phyloP scores from a whole-genome alignment of 2,888 invertebrate species.

The Phyllotreta striolata region DNA sequence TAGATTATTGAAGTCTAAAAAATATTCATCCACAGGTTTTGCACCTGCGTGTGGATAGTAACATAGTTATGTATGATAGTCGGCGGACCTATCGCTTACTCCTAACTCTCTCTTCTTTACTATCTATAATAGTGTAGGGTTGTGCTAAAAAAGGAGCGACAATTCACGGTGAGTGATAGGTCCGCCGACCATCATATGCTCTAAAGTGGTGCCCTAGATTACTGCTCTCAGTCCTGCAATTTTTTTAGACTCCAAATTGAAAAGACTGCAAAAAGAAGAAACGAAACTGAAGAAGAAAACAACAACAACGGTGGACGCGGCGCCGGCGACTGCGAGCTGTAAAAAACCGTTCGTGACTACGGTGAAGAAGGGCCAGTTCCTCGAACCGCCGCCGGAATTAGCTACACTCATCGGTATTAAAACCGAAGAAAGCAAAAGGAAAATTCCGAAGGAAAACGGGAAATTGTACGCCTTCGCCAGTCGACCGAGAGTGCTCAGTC shows the following conservation, averaged over 20 bases:
- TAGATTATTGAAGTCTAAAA: too few relatives aligned
- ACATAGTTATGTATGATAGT: too few relatives aligned
- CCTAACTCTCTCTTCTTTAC: too few relatives aligned
- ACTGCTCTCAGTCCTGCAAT: background rate
- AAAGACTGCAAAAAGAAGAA: slow-evolving; percentile 72
- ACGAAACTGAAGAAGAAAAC: slow-evolving; percentile 48
- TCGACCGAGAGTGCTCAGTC: slow-evolving; percentile 66
- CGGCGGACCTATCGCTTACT: too few relatives aligned
- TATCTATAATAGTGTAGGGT: too few relatives aligned
- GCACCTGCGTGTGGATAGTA: too few relatives aligned
- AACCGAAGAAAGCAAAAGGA: slow-evolving; percentile 48
- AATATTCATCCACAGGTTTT: too few relatives aligned
- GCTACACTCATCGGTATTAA: slow-evolving; percentile 70
- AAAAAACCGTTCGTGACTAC: slow-evolving; percentile 78
- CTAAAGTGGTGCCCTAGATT: too few relatives aligned
- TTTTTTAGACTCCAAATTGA: slow-evolving; percentile 70
- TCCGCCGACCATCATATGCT: too few relatives aligned
- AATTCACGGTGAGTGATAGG: too few relatives aligned
- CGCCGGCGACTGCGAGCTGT: slow-evolving; percentile 41
- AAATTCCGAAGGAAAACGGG: slow-evolving; percentile 54
- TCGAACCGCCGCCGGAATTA: slow-evolving; percentile 79
- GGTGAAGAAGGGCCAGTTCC: slow-evolving; percentile 79
- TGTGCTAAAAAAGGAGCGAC: too few relatives aligned
- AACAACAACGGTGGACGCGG: slow-evolving; percentile 42
- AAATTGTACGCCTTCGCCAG: slow-evolving; percentile 73